Percentiles rank a stretch among this genome's conserved stretches.
phyloP scores from a whole-genome alignment of 2,113 vertebrate genomes.

The Osmerus eperlanus region DNA sequence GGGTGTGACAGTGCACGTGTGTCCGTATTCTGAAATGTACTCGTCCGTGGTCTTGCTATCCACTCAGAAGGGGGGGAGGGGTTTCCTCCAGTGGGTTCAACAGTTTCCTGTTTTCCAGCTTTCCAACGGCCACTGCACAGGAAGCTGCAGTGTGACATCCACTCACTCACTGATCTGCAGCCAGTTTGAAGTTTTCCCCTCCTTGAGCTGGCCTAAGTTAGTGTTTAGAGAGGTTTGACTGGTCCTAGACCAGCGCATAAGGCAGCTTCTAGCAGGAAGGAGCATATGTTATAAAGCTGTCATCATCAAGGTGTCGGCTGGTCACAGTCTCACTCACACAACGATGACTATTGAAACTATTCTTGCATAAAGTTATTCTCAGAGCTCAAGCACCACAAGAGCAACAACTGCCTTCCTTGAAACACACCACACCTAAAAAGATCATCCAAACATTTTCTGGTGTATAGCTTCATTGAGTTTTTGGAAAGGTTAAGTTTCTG shows the following conservation, averaged over 20 bases:
- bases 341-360: too few relatives aligned
- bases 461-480: not conserved
- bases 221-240: not conserved
- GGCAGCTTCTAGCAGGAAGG: constrained; percentile 4
- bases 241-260: not conserved
- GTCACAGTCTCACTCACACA: not conserved
- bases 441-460: not conserved
- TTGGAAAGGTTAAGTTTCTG: too few relatives aligned
- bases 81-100: constrained; percentile 19
- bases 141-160: not conserved
- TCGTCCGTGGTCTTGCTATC: not conserved
- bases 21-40: not conserved
- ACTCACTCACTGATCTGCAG: not conserved
- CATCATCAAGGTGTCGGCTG: not conserved
- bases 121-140: not conserved
- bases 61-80: not conserved
- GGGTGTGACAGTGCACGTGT: not conserved
- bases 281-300: constrained; percentile 5
- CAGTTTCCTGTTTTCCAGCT: constrained; percentile 25
- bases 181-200: not conserved
- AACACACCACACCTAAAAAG: not conserved
- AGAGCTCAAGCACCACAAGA: not conserved
- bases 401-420: not conserved
- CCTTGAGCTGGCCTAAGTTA: not conserved
- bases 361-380: too few relatives aligned